phyloP scores from a whole-genome alignment of 2,888 invertebrate species.

The Loripinus fragilis region DNA sequence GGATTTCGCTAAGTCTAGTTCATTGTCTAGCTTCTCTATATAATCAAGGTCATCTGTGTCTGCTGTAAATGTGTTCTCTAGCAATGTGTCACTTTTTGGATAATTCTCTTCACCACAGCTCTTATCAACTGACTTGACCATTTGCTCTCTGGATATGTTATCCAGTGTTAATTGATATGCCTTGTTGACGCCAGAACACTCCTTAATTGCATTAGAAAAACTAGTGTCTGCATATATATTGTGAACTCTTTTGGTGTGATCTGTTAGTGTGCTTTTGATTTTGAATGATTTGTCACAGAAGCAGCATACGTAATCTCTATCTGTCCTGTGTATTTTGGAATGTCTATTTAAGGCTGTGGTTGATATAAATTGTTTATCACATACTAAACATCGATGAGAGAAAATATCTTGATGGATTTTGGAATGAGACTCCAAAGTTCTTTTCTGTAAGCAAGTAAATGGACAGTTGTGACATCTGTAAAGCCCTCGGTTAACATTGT shows the following conservation, averaged over 20 bases:
- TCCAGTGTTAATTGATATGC: not conserved
- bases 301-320: constrained; percentile 48
- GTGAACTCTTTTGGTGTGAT: constrained; percentile 57
- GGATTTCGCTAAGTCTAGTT: no score
- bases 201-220: not conserved
- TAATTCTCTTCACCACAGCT: not conserved
- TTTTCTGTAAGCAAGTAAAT: constrained; percentile 5
- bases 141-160: no score
- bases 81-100: not conserved
- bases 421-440: not conserved
- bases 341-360: constrained; percentile 53
- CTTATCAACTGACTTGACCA: no score
- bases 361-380: constrained; percentile 49
- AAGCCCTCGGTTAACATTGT: constrained; percentile 32
- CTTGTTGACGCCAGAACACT: constrained; percentile 2
- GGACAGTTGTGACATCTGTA: constrained; percentile 35
- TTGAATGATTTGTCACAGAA: constrained; percentile 49
- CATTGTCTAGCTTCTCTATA: no score
- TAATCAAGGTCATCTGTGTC: not conserved
- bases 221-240: not conserved
- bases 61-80: not conserved
- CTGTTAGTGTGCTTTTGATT: constrained; percentile 49
- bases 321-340: constrained; percentile 47
- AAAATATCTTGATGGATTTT: not conserved
- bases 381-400: constrained; percentile 32